Conservation (phyloP, 2,888 invertebrate species). For the Phortica magna region DNA sequence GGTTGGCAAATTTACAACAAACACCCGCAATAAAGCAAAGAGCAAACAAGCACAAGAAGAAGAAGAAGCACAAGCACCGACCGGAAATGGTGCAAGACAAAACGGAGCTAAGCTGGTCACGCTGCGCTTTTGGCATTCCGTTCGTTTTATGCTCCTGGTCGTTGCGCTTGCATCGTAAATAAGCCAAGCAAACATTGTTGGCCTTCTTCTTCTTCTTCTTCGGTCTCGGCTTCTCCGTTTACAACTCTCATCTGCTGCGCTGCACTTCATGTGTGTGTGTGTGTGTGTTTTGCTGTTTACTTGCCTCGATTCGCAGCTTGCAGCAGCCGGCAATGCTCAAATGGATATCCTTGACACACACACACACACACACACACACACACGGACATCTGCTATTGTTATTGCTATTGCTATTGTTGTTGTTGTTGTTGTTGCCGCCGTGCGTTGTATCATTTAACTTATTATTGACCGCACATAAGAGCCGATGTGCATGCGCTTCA, state of each 20-base stretch:
- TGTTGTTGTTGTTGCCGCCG: background rate
- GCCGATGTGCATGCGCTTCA: background rate
- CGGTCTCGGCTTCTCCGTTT: background rate
- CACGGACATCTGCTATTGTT: too few relatives aligned
- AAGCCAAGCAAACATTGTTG: background rate
- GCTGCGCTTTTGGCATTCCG: slow-evolving; percentile 26
- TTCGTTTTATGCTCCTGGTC: background rate
- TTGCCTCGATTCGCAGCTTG: background rate
- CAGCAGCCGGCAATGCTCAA: background rate
- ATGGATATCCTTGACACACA: background rate
- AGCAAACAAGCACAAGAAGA: background rate
- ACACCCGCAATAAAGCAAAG: slow-evolving; percentile 22
- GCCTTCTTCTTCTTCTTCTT: background rate
- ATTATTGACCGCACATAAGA: slow-evolving; percentile 8
- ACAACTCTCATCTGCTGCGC: background rate
- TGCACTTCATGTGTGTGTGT: background rate
- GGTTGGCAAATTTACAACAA: slow-evolving; percentile 18
- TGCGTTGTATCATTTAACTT: background rate
- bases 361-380: background rate
- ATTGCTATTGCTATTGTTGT: too few relatives aligned
- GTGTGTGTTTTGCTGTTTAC: background rate
- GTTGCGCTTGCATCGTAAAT: slow-evolving; percentile 15
- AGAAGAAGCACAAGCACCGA: too few relatives aligned
- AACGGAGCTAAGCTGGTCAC: slow-evolving; percentile 16
- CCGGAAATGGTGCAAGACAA: slow-evolving; percentile 27